Evolutionary conservation across 1,140 invertebrate species (phyloP).

Genomic region (Saxidomus purpurata): DNA sequence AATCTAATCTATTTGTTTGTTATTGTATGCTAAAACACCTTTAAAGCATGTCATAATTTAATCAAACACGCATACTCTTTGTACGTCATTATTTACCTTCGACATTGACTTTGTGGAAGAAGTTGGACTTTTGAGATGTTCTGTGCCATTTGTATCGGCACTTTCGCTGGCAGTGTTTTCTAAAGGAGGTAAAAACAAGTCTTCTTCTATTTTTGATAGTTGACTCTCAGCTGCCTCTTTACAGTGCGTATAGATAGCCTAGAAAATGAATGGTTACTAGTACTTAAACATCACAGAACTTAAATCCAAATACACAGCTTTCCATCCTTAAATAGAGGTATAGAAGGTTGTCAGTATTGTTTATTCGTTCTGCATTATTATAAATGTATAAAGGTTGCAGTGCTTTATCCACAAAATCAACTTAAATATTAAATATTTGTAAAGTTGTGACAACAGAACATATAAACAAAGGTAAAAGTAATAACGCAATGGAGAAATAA

Average conservation of each 20-base stretch:
- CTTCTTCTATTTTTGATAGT: conserved; percentile 42
- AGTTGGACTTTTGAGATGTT: conserved; percentile 41
- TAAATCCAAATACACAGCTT: too few relatives aligned
- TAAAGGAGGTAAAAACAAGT: conserved; percentile 58
- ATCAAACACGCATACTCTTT: not conserved
- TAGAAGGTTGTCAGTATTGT: too few relatives aligned
- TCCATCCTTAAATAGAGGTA: too few relatives aligned
- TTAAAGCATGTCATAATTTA: not conserved
- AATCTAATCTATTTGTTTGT: not conserved
- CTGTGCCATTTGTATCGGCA: conserved; percentile 37
- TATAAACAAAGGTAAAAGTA: too few relatives aligned
- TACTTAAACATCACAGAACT: too few relatives aligned
- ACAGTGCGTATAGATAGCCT: conserved; percentile 57
- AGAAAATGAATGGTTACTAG: too few relatives aligned
- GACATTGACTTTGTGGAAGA: conserved; percentile 44
- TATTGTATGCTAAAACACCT: not conserved
- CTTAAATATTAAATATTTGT: too few relatives aligned
- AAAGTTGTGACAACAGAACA: too few relatives aligned
- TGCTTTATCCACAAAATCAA: too few relatives aligned
- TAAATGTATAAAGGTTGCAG: too few relatives aligned
- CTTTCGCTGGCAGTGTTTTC: not conserved
- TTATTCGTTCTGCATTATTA: too few relatives aligned
- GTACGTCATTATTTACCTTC: conserved; percentile 27
- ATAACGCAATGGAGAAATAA: too few relatives aligned
- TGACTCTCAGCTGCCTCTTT: conserved; percentile 58